Conservation (phyloP, 2,888 invertebrate species). For the Tetheella fluctuosa region DNA sequence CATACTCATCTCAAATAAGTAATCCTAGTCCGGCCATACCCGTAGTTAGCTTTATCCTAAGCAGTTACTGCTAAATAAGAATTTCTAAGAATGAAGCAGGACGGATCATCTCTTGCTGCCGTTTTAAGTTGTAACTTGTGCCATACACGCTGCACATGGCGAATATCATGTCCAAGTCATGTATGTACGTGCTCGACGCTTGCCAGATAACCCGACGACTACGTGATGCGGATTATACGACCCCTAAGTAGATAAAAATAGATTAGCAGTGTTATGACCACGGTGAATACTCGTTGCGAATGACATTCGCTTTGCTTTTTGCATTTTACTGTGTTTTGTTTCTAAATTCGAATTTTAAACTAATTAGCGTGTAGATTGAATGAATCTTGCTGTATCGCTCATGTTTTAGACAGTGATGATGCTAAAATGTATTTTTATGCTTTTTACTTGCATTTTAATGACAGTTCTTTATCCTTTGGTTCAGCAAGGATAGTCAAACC, state of each 20-base stretch:
- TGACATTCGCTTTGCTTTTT: not conserved
- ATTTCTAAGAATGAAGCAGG: conserved; percentile 1
- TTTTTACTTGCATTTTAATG: not conserved
- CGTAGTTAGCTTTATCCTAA: not conserved
- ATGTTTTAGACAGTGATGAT: not conserved
- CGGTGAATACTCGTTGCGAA: not conserved
- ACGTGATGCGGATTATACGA: conserved; percentile 48
- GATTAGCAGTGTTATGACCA: conserved; percentile 39
- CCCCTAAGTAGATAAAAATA: conserved; percentile 43
- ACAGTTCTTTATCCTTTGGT: too few species aligned
- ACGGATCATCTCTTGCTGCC: not conserved
- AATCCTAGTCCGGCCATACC: not conserved
- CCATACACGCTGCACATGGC: conserved; percentile 30
- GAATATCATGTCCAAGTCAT: conserved; percentile 35
- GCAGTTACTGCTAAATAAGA: conserved; percentile 4
- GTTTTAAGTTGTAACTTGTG: conserved; percentile 20
- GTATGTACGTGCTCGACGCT: conserved; percentile 39
- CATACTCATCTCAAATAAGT: conserved; percentile 5
- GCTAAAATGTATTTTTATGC: not conserved
- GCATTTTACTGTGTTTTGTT: not conserved
- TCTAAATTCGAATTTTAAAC: not conserved
- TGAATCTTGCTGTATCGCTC: not conserved
- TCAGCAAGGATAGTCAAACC: too few species aligned
- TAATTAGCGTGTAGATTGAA: not conserved
- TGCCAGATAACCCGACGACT: conserved; percentile 40